phyloP scores from a whole-genome alignment of 2,113 vertebrate species.

The Sebastes fasciatus region DNA sequence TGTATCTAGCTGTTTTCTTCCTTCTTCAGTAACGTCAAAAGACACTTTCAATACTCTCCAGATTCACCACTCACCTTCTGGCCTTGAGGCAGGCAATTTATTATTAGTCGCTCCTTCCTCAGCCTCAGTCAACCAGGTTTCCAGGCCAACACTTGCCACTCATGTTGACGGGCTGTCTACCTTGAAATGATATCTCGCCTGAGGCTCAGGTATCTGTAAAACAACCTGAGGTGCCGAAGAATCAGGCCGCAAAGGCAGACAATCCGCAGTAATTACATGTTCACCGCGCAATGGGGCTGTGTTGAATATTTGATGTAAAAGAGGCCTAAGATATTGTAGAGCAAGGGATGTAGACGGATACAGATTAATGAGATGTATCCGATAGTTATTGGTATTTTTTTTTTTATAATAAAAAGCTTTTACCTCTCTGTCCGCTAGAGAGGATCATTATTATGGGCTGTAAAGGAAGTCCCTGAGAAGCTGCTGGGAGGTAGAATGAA shows the following conservation, averaged over 20 bases:
- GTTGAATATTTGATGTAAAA: constrained; percentile 10
- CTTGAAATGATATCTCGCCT: constrained; percentile 44
- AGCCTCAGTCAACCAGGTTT: constrained; percentile 30
- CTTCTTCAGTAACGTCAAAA: not conserved
- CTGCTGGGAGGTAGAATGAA: constrained; percentile 21
- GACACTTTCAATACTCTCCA: constrained; percentile 2
- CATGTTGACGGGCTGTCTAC: constrained; percentile 43
- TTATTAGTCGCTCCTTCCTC: constrained; percentile 29
- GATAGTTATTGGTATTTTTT: constrained; percentile 23
- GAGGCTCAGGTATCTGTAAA: constrained; percentile 37
- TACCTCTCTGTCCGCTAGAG: constrained; percentile 11
- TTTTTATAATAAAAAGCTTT: constrained; percentile 12
- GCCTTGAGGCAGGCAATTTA: constrained; percentile 37
- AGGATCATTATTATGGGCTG: constrained; percentile 27
- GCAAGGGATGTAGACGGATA: not conserved
- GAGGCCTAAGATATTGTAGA: not conserved
- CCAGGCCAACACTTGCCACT: constrained; percentile 39
- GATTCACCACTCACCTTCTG: constrained; percentile 21
- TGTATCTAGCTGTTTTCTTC: not conserved
- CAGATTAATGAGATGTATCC: constrained; percentile 32
- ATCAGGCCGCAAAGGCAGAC: not conserved
- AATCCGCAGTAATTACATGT: constrained; percentile 22
- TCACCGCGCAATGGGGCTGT: not conserved
- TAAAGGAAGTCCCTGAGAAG: constrained; percentile 30
- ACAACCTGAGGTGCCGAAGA: constrained; percentile 5